These are phyloP conservation scores for Zele albiditarsus DNA, from an alignment of 2,888 invertebrate genomes.

Conservation along the genomic window DNA sequence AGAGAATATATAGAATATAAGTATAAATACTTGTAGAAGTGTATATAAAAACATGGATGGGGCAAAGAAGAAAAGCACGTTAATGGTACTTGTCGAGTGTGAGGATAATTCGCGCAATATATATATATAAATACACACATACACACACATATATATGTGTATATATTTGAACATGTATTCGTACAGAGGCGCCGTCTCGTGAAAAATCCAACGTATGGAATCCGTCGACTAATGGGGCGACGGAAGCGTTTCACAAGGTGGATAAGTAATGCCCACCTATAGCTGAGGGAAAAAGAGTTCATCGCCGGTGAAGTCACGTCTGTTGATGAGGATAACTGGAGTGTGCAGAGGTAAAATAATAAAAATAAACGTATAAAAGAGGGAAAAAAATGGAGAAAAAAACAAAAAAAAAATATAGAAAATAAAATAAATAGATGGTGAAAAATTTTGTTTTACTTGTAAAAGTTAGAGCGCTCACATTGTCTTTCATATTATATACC, in stretches of 20 bases:
- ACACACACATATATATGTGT: background rate
- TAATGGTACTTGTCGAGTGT: constrained; percentile 39
- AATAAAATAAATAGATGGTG: background rate
- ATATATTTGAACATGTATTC: background rate
- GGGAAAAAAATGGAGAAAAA: background rate
- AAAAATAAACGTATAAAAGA: background rate
- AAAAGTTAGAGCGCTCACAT: background rate
- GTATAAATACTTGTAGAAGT: background rate
- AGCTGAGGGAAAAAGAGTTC: constrained; percentile 4
- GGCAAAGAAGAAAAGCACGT: constrained; percentile 33
- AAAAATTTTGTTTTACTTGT: constrained; percentile 8
- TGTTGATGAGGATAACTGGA: constrained; percentile 2
- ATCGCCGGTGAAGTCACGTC: background rate
- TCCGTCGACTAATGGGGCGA: constrained; percentile 31
- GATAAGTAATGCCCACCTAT: constrained; percentile 9
- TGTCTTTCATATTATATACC: constrained; percentile 13
- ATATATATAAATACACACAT: background rate
- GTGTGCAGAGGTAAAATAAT: background rate
- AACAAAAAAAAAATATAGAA: background rate
- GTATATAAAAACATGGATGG: background rate
- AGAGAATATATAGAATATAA: background rate
- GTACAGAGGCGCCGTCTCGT: background rate
- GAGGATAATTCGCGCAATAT: constrained; percentile 33
- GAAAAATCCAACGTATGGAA: constrained; percentile 29
- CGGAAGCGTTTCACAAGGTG: constrained; percentile 20